These are phyloP conservation scores for Yponomeuta sedellus DNA, from an alignment of 2,888 invertebrate genomes.

Conservation along the genomic window DNA sequence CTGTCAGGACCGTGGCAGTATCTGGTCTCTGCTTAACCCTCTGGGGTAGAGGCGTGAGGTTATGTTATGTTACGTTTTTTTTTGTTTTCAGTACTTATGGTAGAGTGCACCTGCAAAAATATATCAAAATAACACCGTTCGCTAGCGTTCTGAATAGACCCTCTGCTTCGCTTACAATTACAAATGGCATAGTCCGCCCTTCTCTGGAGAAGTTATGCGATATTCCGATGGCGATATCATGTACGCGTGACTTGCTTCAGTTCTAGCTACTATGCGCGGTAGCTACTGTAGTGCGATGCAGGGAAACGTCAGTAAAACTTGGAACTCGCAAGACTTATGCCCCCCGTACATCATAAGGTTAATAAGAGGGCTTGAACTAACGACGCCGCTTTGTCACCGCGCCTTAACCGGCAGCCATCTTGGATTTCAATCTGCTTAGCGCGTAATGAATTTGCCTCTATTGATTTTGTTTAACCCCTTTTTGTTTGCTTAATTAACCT, in stretches of 20 bases:
- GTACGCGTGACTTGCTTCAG: not conserved
- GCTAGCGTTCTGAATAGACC: no score
- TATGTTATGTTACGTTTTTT: no score
- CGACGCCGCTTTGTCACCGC: slow-evolving; percentile 75
- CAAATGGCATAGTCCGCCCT: not conserved
- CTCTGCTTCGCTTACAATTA: not conserved
- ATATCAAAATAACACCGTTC: no score
- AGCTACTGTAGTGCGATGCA: not conserved
- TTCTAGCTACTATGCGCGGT: not conserved
- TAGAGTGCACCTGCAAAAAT: no score
- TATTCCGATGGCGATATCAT: not conserved
- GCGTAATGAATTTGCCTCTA: slow-evolving; percentile 75
- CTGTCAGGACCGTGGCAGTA: no score
- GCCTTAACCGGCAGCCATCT: slow-evolving; percentile 70
- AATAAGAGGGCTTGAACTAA: slow-evolving; percentile 77
- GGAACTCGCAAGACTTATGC: slow-evolving; percentile 58
- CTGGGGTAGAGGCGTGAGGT: no score
- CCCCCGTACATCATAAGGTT: slow-evolving; percentile 76
- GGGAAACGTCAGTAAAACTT: slow-evolving; percentile 12
- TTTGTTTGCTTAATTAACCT: slow-evolving; percentile 77
- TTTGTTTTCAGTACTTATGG: no score
- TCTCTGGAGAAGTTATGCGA: not conserved
- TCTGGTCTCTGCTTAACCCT: no score
- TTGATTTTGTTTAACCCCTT: slow-evolving; percentile 76
- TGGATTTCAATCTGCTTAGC: slow-evolving; percentile 75